Conservation (phyloP, 2,113 vertebrate species). For the Girardinichthys multiradiatus region DNA sequence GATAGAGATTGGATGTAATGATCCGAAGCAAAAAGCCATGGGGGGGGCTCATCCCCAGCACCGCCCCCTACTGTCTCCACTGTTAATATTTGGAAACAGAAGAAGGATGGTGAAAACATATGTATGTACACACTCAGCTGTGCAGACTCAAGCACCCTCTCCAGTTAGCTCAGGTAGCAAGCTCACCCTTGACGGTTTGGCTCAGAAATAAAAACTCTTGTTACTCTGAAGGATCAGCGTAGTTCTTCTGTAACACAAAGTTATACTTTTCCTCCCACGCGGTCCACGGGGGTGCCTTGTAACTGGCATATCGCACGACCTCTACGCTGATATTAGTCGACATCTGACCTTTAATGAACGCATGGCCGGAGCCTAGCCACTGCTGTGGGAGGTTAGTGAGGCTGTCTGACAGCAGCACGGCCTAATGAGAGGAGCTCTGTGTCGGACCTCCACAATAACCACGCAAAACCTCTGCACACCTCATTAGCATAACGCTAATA, state of each 20-base stretch:
- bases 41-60: slow-evolving; percentile 16
- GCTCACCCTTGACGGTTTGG: no score
- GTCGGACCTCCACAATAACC: slow-evolving; percentile 45
- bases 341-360: slow-evolving; percentile 74
- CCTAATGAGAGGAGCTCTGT: slow-evolving; percentile 63
- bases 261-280: not conserved
- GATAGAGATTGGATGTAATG: slow-evolving; percentile 67
- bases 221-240: not conserved
- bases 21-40: slow-evolving; percentile 36
- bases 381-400: slow-evolving; percentile 28
- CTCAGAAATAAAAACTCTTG: not conserved
- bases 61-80: slow-evolving; percentile 27
- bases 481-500: slow-evolving; percentile 71
- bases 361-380: slow-evolving; percentile 2
- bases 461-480: slow-evolving; percentile 40
- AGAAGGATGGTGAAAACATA: not conserved
- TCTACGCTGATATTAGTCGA: slow-evolving; percentile 26
- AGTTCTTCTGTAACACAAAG: not conserved
- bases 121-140: not conserved
- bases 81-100: slow-evolving; percentile 53
- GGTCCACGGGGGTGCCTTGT: slow-evolving; percentile 29
- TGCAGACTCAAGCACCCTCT: no score
- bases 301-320: slow-evolving; percentile 25
- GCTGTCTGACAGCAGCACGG: slow-evolving; percentile 46
- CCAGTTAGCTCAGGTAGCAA: no score